Conservation (phyloP, 64 coral and sea anemone genomes). For the Orbicella faveolata region DNA sequence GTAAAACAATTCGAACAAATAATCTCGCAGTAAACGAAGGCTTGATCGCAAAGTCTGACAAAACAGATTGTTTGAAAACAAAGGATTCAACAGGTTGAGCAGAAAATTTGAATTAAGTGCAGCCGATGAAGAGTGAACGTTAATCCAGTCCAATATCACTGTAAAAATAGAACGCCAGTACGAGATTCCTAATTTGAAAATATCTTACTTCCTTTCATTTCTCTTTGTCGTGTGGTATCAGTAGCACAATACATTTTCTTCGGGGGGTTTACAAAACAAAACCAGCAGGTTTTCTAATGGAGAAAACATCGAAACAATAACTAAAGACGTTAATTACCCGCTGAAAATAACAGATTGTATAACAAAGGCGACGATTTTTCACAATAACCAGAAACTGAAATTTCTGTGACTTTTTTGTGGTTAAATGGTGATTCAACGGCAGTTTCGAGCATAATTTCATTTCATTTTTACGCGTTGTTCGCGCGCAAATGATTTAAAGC, state of each 20-base stretch:
- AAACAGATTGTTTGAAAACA: background rate
- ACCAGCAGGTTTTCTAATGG: constrained; percentile 23
- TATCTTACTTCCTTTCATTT: background rate
- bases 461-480: background rate
- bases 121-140: background rate
- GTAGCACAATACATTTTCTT: constrained; percentile 7
- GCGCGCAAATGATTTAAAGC: constrained; percentile 8
- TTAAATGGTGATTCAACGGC: background rate
- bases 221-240: background rate
- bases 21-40: background rate
- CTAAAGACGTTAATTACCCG: constrained; percentile 32
- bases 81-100: constrained; percentile 14
- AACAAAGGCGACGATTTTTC: background rate
- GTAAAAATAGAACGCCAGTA: background rate
- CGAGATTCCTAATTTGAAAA: background rate
- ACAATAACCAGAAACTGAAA: background rate
- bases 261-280: constrained; percentile 22
- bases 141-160: background rate
- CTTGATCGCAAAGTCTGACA: background rate
- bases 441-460: background rate
- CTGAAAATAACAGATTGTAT: background rate
- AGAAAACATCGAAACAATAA: constrained; percentile 10
- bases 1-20: background rate
- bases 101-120: background rate
- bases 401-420: background rate